Conservation (phyloP, 2,888 invertebrate genomes). For the Lamellibrachia satsuma region DNA sequence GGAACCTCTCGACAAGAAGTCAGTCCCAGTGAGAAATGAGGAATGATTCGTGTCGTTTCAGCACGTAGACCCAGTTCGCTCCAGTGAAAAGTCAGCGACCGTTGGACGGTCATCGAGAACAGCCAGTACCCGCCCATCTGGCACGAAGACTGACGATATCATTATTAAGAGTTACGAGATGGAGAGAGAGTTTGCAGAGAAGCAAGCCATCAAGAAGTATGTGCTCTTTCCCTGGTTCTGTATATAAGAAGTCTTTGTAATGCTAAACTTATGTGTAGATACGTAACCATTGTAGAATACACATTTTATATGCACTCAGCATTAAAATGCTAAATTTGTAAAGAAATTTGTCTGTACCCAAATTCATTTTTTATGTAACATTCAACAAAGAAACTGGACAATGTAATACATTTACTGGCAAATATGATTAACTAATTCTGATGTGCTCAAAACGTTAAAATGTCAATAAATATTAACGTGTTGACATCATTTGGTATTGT, state of each 20-base stretch:
- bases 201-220: conserved; percentile 34
- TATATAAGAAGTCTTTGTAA: not conserved
- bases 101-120: not conserved
- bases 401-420: too few relatives aligned
- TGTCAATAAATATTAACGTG: too few relatives aligned
- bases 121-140: not conserved
- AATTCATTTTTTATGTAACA: too few relatives aligned
- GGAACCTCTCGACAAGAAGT: too few relatives aligned
- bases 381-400: too few relatives aligned
- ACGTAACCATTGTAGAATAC: not conserved
- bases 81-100: not conserved
- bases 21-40: not conserved
- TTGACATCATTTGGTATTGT: too few relatives aligned
- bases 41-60: not conserved
- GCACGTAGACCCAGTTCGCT: not conserved
- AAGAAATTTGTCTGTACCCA: too few relatives aligned
- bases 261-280: not conserved
- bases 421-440: too few relatives aligned
- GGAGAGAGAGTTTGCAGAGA: conserved; percentile 26
- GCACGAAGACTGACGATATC: not conserved
- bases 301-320: too few relatives aligned
- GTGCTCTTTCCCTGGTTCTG: not conserved
- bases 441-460: not conserved
- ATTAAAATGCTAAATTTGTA: too few relatives aligned
- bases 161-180: not conserved